Percentiles rank a stretch among this genome's conserved stretches.
phyloP scores from a whole-genome alignment of 2,113 vertebrate species.

The Ciconia stormi region DNA sequence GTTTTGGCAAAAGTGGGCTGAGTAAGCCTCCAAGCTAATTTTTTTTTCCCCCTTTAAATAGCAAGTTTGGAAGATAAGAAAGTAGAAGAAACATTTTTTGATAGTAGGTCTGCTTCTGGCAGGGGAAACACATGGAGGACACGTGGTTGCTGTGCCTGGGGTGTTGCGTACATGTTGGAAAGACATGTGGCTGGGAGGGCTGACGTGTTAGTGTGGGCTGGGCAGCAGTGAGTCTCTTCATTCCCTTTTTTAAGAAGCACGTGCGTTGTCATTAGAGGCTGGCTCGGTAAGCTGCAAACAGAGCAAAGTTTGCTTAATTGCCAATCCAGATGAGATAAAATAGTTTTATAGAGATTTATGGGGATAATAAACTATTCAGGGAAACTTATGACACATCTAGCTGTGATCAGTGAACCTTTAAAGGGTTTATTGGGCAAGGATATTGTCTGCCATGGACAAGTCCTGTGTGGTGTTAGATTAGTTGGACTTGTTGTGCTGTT shows the following conservation, averaged over 20 bases:
- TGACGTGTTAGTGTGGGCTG: background rate
- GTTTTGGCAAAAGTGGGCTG: background rate
- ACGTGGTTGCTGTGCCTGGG: background rate
- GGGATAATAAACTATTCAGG: background rate
- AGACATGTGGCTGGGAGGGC: background rate
- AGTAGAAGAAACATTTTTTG: background rate
- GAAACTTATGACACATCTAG: background rate
- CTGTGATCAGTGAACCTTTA: background rate
- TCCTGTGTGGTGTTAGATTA: background rate
- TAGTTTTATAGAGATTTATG: constrained; percentile 11
- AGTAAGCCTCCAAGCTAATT: background rate
- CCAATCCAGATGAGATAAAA: constrained; percentile 13
- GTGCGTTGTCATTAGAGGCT: background rate
- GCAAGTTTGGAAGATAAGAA: background rate
- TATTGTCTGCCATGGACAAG: background rate
- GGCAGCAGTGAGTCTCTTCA: background rate
- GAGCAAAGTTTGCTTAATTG: background rate
- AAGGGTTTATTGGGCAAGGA: background rate
- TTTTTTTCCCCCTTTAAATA: background rate
- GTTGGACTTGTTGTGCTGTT: background rate
- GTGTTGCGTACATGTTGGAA: background rate
- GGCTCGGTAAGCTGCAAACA: background rate
- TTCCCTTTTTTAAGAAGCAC: background rate
- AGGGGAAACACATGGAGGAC: background rate
- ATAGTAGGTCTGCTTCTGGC: background rate